Percentiles rank a stretch among this genome's conserved stretches.
phyloP scores from a whole-genome alignment of 2,888 invertebrate species.

The Cosmorhoe ocellata region DNA sequence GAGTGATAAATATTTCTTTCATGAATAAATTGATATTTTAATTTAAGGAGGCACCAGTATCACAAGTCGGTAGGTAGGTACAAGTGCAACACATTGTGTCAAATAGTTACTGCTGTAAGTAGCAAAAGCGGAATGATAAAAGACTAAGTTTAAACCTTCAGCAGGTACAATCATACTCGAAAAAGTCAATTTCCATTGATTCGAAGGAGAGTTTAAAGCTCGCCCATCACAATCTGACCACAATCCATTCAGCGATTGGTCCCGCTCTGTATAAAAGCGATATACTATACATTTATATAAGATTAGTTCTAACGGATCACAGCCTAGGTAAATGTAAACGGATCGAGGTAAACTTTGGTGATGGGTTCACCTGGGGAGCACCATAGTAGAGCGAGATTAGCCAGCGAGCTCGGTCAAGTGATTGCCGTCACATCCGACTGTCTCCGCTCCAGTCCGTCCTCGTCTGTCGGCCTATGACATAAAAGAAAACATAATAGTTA shows the following conservation, averaged over 20 bases:
- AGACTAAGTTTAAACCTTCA: background rate
- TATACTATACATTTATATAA: constrained; percentile 49
- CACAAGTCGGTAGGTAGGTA: background rate
- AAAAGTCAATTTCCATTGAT: constrained; percentile 1
- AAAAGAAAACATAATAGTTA: too few species aligned
- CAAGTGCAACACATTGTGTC: constrained; percentile 1
- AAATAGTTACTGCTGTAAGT: background rate
- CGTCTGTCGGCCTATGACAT: constrained; percentile 64
- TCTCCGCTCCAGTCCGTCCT: constrained; percentile 66
- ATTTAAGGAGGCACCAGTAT: constrained; percentile 11
- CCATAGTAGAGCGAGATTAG: constrained; percentile 29
- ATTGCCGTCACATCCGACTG: constrained; percentile 66
- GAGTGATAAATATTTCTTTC: too few species aligned
- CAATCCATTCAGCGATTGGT: constrained; percentile 47
- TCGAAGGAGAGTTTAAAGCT: constrained; percentile 16
- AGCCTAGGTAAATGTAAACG: constrained; percentile 68
- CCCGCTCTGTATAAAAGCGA: constrained; percentile 62
- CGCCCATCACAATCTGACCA: constrained; percentile 26
- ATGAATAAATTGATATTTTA: background rate
- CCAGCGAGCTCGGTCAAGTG: constrained; percentile 59
- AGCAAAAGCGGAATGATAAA: constrained; percentile 10
- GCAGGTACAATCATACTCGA: background rate
- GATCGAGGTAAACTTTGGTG: constrained; percentile 46
- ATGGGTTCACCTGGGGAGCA: constrained; percentile 31
- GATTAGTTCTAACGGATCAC: constrained; percentile 75